Evolutionary conservation across 1,140 invertebrate genomes (phyloP).

Genomic region (Calosoma granatense): DNA sequence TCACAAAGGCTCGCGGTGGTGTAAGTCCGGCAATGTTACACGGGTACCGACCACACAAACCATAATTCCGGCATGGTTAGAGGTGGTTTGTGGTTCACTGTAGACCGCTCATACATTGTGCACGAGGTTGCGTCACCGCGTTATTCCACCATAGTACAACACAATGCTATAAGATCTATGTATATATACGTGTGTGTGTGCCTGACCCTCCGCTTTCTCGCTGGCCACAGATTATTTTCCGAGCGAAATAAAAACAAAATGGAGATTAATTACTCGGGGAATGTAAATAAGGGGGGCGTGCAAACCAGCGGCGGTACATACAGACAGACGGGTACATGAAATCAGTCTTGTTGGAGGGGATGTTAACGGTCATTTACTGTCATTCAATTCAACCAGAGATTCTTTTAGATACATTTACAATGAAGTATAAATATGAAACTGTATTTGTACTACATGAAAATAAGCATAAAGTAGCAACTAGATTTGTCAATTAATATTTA

Average conservation of each 20-base stretch:
- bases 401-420: no score
- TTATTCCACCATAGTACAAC: no score
- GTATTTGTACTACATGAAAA: no score
- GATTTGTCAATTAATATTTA: no score
- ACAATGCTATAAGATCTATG: no score
- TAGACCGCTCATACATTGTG: constrained; percentile 1
- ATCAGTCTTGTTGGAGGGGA: no score
- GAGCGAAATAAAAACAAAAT: constrained; percentile 5
- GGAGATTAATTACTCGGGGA: constrained; percentile 1
- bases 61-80: constrained; percentile 2
- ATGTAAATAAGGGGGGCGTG: neutral
- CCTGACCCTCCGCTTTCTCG: neutral
- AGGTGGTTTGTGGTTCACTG: neutral
- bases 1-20: neutral
- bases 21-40: neutral
- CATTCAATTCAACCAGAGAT: no score
- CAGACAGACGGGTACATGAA: no score
- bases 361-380: no score
- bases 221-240: neutral
- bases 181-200: no score
- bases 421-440: no score
- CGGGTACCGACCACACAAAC: neutral
- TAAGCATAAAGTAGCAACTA: no score
- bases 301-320: neutral
- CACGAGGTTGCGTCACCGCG: neutral